These are phyloP conservation scores for Lagria hirta DNA, from an alignment of 2,888 invertebrate species.

Conservation along the genomic window DNA sequence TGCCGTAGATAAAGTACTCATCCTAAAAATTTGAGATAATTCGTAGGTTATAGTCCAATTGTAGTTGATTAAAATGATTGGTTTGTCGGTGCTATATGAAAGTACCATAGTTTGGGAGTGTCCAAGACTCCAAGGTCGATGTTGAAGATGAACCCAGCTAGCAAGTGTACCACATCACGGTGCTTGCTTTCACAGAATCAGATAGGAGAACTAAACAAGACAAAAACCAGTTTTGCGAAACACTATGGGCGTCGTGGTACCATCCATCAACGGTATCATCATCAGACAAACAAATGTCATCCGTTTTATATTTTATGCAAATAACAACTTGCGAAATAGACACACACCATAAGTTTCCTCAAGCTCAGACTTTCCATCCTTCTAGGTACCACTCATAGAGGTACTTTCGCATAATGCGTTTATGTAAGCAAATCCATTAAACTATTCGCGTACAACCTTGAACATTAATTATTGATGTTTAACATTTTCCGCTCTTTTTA, in stretches of 20 bases:
- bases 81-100: slow-evolving; percentile 19
- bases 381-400: background rate
- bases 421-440: too few species aligned
- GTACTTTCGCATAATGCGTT: too few species aligned
- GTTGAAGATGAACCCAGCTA: slow-evolving; percentile 40
- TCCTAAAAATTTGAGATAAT: too few species aligned
- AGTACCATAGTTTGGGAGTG: slow-evolving; percentile 25
- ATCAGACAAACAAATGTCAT: slow-evolving; percentile 25
- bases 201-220: slow-evolving; percentile 14
- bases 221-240: slow-evolving; percentile 28
- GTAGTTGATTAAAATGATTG: too few species aligned
- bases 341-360: too few species aligned
- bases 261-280: slow-evolving; percentile 25
- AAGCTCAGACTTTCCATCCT: background rate
- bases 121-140: slow-evolving; percentile 43
- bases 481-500: too few species aligned
- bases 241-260: slow-evolving; percentile 24
- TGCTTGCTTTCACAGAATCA: slow-evolving; percentile 26
- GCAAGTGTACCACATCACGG: slow-evolving; percentile 35
- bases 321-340: slow-evolving; percentile 14
- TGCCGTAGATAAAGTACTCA: too few species aligned
- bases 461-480: too few species aligned
- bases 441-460: too few species aligned
- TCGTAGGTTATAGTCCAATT: too few species aligned
- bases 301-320: slow-evolving; percentile 25